Conservation (phyloP, 2,888 invertebrate species). For the Galerucella calmariensis region DNA sequence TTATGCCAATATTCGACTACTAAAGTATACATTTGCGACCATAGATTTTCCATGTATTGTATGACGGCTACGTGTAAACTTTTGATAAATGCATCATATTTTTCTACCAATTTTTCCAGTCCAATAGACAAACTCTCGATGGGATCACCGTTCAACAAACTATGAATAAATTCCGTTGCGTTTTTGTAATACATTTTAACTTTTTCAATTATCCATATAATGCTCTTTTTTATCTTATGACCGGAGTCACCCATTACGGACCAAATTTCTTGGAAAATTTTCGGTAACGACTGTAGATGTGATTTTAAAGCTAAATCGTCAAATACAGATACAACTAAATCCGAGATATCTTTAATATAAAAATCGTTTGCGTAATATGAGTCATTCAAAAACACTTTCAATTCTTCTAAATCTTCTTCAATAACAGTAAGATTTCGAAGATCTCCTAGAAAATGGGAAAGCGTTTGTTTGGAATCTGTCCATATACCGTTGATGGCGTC, state of each 20-base stretch:
- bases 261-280: constrained; percentile 85
- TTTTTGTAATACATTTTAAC: constrained; percentile 77
- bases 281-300: constrained; percentile 82
- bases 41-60: constrained; percentile 79
- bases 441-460: constrained; percentile 78
- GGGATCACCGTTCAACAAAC: constrained; percentile 79
- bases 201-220: constrained; percentile 79
- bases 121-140: constrained; percentile 77
- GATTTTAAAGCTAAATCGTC: constrained; percentile 83
- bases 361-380: constrained; percentile 87
- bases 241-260: constrained; percentile 88
- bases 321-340: constrained; percentile 75
- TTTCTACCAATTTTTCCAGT: constrained; percentile 76
- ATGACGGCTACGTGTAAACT: constrained; percentile 78
- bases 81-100: constrained; percentile 83
- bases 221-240: constrained; percentile 79
- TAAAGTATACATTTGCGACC: constrained; percentile 75
- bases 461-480: constrained; percentile 78
- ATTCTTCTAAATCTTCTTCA: constrained; percentile 77
- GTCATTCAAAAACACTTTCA: constrained; percentile 77
- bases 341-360: constrained; percentile 82
- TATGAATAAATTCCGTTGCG: constrained; percentile 75
- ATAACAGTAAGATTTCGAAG: constrained; percentile 77
- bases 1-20: constrained; percentile 79
- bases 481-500: constrained; percentile 77